These are phyloP conservation scores for Babylonia areolata DNA, from an alignment of 1,140 invertebrate genomes.

Conservation along the genomic window DNA sequence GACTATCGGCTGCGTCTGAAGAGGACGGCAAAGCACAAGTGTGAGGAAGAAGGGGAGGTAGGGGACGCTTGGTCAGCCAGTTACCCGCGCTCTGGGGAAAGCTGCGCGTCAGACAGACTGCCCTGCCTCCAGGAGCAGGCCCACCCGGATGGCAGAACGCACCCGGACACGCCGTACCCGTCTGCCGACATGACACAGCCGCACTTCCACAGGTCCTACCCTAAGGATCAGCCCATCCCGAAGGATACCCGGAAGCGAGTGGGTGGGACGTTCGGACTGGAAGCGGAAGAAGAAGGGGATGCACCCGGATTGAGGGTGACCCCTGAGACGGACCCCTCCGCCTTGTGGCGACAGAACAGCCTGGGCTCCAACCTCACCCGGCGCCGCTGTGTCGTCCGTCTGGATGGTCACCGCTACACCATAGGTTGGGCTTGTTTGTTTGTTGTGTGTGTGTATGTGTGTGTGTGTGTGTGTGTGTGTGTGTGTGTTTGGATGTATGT, in stretches of 20 bases:
- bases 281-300: slow-evolving; percentile 36
- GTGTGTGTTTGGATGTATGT: too few relatives aligned
- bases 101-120: background rate
- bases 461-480: too few relatives aligned
- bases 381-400: slow-evolving; percentile 56
- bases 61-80: too few relatives aligned
- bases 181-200: too few relatives aligned
- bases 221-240: too few relatives aligned
- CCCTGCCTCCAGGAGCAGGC: background rate
- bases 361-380: slow-evolving; percentile 42
- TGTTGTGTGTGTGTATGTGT: background rate
- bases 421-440: slow-evolving; percentile 47
- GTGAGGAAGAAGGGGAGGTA: too few relatives aligned
- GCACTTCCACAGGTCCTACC: too few relatives aligned
- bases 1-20: too few relatives aligned
- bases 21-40: too few relatives aligned
- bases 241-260: too few relatives aligned
- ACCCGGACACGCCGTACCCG: too few relatives aligned
- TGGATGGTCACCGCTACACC: slow-evolving; percentile 58
- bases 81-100: background rate
- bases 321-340: slow-evolving; percentile 7
- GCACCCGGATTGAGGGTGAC: slow-evolving; percentile 39
- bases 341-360: slow-evolving; percentile 40
- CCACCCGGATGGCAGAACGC: background rate
- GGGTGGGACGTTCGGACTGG: background rate